Conservation (phyloP, 2,113 vertebrate genomes). For the Gobio gobio region DNA sequence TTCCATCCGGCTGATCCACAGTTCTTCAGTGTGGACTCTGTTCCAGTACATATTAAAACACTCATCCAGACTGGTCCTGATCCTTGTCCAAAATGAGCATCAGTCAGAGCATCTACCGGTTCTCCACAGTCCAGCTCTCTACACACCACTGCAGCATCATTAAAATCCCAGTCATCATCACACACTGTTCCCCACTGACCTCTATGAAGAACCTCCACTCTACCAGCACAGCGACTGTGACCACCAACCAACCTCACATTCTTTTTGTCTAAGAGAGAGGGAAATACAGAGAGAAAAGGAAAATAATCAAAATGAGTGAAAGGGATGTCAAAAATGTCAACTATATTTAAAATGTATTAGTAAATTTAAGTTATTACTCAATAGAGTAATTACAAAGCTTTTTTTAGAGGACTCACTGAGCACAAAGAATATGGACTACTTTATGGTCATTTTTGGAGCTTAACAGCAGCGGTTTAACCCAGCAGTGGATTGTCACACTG, state of each 20-base stretch:
- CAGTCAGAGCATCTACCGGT: background rate
- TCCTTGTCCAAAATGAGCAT: background rate
- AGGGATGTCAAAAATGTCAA: too few relatives aligned
- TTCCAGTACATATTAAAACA: background rate
- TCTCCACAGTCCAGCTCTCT: background rate
- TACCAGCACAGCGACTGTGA: slow-evolving; percentile 25
- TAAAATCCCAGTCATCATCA: accelerated
- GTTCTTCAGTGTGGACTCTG: background rate
- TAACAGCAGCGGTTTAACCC: too few relatives aligned
- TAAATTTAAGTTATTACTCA: too few relatives aligned
- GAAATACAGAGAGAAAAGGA: background rate
- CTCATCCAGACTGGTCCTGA: background rate
- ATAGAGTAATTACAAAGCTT: too few relatives aligned
- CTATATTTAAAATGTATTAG: too few relatives aligned
- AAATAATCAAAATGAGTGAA: too few relatives aligned
- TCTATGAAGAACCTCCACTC: slow-evolving; percentile 52
- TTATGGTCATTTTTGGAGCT: too few relatives aligned
- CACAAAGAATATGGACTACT: too few relatives aligned
- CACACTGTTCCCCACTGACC: slow-evolving; percentile 56
- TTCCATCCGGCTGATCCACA: too few relatives aligned
- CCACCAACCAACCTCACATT: background rate
- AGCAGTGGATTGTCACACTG: too few relatives aligned
- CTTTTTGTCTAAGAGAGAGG: background rate
- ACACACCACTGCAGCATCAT: slow-evolving; percentile 1
- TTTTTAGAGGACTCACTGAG: too few relatives aligned